Evolutionary conservation across 2,888 invertebrate genomes (phyloP), one percentile per base, ranked within the genome.

Genomic region (Clistopyga incitator): DNA sequence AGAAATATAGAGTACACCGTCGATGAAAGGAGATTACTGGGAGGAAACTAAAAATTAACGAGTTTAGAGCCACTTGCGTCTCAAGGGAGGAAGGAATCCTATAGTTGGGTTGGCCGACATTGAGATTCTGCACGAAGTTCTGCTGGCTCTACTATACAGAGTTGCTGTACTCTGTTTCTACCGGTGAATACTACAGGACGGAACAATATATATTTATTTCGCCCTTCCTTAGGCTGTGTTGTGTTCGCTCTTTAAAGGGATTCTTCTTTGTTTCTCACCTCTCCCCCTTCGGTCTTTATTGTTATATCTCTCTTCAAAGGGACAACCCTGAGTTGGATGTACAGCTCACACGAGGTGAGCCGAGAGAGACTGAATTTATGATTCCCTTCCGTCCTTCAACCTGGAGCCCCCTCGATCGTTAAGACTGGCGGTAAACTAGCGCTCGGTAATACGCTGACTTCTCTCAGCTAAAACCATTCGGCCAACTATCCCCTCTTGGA

Each of bases 281-380:
- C 45, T 23, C 20, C 45, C 25, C 23, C 29, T 68, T 18, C 29
- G 25, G 52, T 52, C 18, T 47, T 68, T 50, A 6, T 50, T 67
- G n/a, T 47, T 25, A 13, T 65, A 45, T 67, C 25, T 25, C 67
- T 13, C 67, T 45, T 3, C 15, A 75, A 65, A 61, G 61, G 42
- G 79, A 18, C 72, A 74, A 64, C 20, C 64, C 20, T 20, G 47
- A 71, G 47, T 25, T 47, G 38, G 67, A 61, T 71, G 64, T 64
- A 71, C 54, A 68, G 47, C 20, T 47, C 64, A 11, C 23, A 42
- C 29, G 45, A 52, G 50, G 38, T 54, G 29, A 82, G 50, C 59
- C 47, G 54, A 79, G 71, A 82, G 52, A 72, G 74, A 81, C 64
- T 75, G 68, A 75, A 84, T 85, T 85, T 81, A 85, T 85, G 82